These are phyloP conservation scores for Pseudomyrmex gracilis DNA, from an alignment of 1,140 invertebrate genomes.

Conservation along the genomic window DNA sequence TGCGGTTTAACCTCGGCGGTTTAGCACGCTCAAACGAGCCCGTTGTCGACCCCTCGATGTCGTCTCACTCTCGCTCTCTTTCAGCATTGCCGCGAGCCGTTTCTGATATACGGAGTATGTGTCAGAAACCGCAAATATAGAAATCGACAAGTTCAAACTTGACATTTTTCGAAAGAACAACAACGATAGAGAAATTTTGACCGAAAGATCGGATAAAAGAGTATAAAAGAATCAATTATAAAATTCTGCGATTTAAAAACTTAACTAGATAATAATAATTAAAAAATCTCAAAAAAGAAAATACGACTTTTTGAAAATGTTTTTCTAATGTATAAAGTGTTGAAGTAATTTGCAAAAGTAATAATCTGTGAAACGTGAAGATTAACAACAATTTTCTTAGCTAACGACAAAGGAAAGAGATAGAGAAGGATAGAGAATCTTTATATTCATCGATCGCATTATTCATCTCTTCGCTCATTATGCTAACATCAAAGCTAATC, in stretches of 20 bases:
- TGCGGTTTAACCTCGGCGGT: slow-evolving; percentile 81
- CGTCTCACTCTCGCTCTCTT: slow-evolving; percentile 47
- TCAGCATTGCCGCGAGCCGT: slow-evolving; percentile 13
- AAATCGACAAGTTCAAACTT: background rate
- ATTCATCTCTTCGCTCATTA: background rate
- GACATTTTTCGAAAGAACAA: background rate
- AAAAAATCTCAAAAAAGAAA: background rate
- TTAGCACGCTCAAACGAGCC: slow-evolving; percentile 83
- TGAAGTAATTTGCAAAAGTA: background rate
- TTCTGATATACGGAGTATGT: slow-evolving; percentile 11
- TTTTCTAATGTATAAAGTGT: background rate
- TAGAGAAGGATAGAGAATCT: background rate
- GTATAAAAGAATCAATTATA: background rate
- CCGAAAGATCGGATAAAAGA: background rate
- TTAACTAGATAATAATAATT: background rate
- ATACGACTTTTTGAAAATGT: background rate
- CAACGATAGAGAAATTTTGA: background rate
- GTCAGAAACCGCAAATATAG: background rate
- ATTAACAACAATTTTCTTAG: background rate
- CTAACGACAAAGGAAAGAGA: background rate
- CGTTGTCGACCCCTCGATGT: slow-evolving; percentile 71
- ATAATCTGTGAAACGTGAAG: background rate
- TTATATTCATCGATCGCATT: background rate
- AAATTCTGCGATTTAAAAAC: background rate
- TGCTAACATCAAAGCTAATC: slow-evolving; percentile 21